phyloP scores from a whole-genome alignment of 2,888 invertebrate species.

The Hypselothyrea guttata region DNA sequence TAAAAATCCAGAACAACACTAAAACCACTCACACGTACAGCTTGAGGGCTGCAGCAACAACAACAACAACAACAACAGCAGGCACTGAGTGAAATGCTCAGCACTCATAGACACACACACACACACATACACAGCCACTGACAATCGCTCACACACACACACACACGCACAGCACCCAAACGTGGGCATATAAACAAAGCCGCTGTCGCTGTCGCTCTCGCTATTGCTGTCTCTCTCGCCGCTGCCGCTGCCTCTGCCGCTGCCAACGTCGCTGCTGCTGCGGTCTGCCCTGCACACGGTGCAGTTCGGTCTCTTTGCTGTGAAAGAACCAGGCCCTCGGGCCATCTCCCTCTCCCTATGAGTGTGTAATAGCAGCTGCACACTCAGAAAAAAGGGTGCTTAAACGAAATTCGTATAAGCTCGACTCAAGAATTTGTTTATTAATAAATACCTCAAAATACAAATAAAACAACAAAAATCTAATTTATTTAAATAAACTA shows the following conservation, averaged over 20 bases:
- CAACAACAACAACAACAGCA: slow-evolving; percentile 30
- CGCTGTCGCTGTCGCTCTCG: slow-evolving; percentile 28
- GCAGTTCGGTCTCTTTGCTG: slow-evolving; percentile 36
- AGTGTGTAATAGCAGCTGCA: slow-evolving; percentile 2
- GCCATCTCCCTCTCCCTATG: slow-evolving; percentile 17
- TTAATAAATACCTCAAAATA: no score
- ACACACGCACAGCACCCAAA: slow-evolving; percentile 44
- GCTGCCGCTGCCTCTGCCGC: slow-evolving; percentile 4
- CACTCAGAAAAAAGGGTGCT: no score
- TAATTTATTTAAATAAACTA: no score
- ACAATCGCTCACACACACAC: slow-evolving; percentile 32
- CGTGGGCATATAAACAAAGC: slow-evolving; percentile 70
- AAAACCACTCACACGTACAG: slow-evolving; percentile 72
- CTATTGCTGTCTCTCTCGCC: neutral
- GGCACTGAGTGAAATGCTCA: slow-evolving; percentile 27
- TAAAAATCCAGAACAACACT: slow-evolving; percentile 77
- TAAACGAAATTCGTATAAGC: no score
- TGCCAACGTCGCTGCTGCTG: slow-evolving; percentile 20
- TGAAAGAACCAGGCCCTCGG: slow-evolving; percentile 52
- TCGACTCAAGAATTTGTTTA: no score
- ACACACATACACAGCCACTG: slow-evolving; percentile 23
- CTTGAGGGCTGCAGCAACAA: slow-evolving; percentile 60
- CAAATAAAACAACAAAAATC: no score
- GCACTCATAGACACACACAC: slow-evolving; percentile 4
- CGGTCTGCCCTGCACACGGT: slow-evolving; percentile 17